These are phyloP conservation scores for Melangyna quadrimaculata DNA, from an alignment of 2,888 invertebrate genomes.

Conservation along the genomic window DNA sequence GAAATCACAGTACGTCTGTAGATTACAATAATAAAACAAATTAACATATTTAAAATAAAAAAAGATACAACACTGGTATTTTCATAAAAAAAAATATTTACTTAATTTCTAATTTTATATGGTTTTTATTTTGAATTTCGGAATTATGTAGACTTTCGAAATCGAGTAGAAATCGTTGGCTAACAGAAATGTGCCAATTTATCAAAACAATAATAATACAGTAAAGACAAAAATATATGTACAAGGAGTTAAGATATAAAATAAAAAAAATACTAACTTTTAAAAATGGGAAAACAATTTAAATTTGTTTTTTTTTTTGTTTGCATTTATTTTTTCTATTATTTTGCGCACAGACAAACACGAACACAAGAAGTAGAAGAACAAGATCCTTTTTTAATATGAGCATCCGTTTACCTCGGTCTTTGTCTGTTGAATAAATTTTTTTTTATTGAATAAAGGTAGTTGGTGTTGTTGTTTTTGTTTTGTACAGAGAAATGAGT, in stretches of 20 bases:
- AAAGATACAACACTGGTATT: slow-evolving; percentile 7
- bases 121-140: slow-evolving; percentile 7
- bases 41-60: no score
- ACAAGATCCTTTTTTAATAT: slow-evolving; percentile 64
- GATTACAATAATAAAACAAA: no score
- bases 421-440: slow-evolving; percentile 78
- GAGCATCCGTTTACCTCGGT: slow-evolving; percentile 80
- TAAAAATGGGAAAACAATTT: slow-evolving; percentile 63
- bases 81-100: not conserved
- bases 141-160: slow-evolving; percentile 50
- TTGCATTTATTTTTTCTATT: slow-evolving; percentile 4
- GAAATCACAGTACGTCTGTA: no score
- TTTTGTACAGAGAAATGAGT: not conserved
- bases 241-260: slow-evolving; percentile 35
- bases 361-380: slow-evolving; percentile 69
- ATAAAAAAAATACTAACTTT: slow-evolving; percentile 68
- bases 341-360: slow-evolving; percentile 57
- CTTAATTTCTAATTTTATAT: not conserved
- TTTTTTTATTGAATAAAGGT: slow-evolving; percentile 45
- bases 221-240: not conserved
- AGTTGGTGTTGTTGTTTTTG: slow-evolving; percentile 7
- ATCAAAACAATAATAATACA: not conserved
- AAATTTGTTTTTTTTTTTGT: slow-evolving; percentile 55
- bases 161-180: slow-evolving; percentile 59
- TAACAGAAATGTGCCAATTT: slow-evolving; percentile 42